Base-by-base conservation (phyloP, 2,888 invertebrate genomes). In the Argynnis bischoffii region DNA sequence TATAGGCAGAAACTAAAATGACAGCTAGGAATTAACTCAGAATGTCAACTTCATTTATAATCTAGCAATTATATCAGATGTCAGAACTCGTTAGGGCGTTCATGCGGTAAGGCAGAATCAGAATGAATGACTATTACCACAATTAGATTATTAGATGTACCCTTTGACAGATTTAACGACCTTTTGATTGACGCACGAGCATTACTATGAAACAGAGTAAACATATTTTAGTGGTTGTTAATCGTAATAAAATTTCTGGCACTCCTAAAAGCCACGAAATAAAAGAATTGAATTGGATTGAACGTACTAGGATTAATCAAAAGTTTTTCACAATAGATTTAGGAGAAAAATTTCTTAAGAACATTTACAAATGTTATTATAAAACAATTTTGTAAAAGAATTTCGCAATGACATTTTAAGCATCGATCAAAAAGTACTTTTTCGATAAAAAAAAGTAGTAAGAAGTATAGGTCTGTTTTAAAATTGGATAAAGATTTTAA, bases 91-190 rank as follows among this genome's bases (percentile, higher is more conserved):
- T 66, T 59, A 59, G 51, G 15, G 35, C 53, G 15, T 60, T 5
- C 53, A 48, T 55, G 31, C 14, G 15, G 26, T 18, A 18, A 55
- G 47, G 54, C 51, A 61, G 57, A 63, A 64, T 56, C 54, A 41
- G 53, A 64, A 61, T 56, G 50, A 46, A 41, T 56, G 59, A 48
- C 56, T 61, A 60, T 66, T 61, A 50, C 65, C 69, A 64, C 72
- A 74, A 72, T 70, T 67, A 69, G 66, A 69, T 71, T 69, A 71
- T 69, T 65, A 63, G 67, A 69, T 70, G 53, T 55, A 51, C 64
- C 64, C 64, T 69, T 63, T 67, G 66, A 65, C 66, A 67, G 59
- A 54, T 59, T 64, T 65, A 55, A 51, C 47, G 63, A 55, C 64
- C 69, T 59, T 55, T 61, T 67, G 51, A 67, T 65, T 56, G 63